These are phyloP conservation scores for Hapalemur alaotrensis DNA, from an alignment of 2,797 vertebrate genomes.

Conservation along the genomic window DNA sequence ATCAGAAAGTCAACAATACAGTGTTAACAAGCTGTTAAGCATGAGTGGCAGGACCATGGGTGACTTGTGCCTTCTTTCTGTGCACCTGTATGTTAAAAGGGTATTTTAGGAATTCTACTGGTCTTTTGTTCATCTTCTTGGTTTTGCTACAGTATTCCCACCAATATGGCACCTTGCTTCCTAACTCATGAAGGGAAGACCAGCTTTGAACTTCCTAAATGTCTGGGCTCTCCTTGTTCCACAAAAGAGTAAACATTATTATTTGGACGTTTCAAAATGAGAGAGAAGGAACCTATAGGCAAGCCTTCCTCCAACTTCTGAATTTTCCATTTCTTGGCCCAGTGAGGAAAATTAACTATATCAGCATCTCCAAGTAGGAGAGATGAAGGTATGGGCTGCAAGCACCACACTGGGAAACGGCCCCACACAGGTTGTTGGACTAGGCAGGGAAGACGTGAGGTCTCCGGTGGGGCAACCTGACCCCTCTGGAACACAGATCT, in stretches of 20 bases:
- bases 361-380: neutral
- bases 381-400: rapidly evolving
- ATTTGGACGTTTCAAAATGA: neutral
- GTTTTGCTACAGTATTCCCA: neutral
- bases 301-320: neutral
- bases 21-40: neutral
- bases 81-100: neutral
- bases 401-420: neutral
- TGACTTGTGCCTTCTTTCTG: neutral
- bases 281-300: neutral
- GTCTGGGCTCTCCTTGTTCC: neutral
- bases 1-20: neutral
- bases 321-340: neutral
- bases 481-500: neutral
- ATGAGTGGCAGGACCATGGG: neutral
- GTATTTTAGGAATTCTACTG: neutral
- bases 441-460: neutral
- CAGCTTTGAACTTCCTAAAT: neutral
- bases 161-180: neutral
- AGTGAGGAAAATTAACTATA: neutral
- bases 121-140: neutral
- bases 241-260: neutral
- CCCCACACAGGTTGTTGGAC: neutral
- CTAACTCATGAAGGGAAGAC: neutral
- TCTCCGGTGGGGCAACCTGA: neutral